Evolutionary conservation across 1,140 invertebrate species (phyloP), one percentile per base, ranked within the genome.

Genomic region (Ceratosolen solmsi): DNA sequence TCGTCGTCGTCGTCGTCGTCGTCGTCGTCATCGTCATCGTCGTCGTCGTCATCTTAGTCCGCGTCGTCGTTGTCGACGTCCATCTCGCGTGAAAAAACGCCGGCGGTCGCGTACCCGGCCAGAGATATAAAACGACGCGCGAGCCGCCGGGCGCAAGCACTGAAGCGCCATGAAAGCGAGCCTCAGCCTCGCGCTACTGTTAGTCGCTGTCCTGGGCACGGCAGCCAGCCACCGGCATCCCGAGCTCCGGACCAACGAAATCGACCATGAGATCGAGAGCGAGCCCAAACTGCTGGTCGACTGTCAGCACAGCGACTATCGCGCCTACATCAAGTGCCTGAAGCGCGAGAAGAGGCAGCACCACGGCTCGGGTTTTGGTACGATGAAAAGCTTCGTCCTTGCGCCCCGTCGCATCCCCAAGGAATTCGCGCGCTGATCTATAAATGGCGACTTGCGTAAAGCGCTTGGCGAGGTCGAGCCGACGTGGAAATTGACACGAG

Each of bases 261-360:
- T 74, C 0, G 27, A 25, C 17, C 38, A 46, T 22, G 56, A 71
- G 7, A 46, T 20, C 60, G 79, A 80, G 1, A 30, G 9, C 17
- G 80, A 82, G 5, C 80, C 51, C 27, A 78, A 63, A 27, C 68
- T 82, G n/a, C 15, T 82, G 38, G 25, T 72, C 80, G 65, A 82
- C 25, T 92, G 91, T 54, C 86, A 89, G 30, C 72, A 90, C 83
- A 65, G 86, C 22, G 88, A 92, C 80, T 92, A 91, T 80, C 86
- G 89, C 20, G 88, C 86, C 30, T 91, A 92, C 49, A 86, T 92
- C 49, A 88, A 86, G 74, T 92, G 91, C 27, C 79, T 92, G 1
- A 89, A 87, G 56, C 87, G 89, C 77, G 86, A 88, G 17, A 91
- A 89, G 73, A 87, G 90, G 58, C 89, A 90, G n/a, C 68, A 80